Conservation (phyloP, 2,113 vertebrate species). For the Himantopus leucocephalus region DNA sequence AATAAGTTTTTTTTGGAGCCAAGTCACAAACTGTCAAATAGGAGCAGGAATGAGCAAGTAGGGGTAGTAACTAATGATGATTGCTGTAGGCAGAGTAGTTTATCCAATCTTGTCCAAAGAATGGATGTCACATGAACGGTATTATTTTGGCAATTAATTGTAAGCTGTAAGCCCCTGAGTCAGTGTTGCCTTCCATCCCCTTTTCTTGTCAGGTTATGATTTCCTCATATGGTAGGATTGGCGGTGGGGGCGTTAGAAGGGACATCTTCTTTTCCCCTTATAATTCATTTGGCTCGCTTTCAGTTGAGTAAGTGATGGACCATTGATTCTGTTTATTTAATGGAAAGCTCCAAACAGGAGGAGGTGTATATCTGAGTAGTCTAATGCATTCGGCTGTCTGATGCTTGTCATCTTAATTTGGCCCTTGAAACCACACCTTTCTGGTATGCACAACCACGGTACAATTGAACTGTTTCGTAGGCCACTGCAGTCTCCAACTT, state of each 20-base stretch:
- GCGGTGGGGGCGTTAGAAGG: rapidly evolving
- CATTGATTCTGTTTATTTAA: neutral
- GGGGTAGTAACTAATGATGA: neutral
- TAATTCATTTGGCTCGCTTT: neutral
- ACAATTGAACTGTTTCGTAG: neutral
- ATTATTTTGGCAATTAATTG: neutral
- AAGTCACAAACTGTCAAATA: neutral
- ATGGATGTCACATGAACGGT: neutral
- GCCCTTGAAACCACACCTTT: neutral
- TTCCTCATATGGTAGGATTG: neutral
- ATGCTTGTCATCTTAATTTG: neutral
- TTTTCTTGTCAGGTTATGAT: neutral
- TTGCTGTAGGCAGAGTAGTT: neutral
- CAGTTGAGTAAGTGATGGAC: neutral
- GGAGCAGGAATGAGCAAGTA: neutral
- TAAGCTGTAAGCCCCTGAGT: neutral
- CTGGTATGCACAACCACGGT: neutral
- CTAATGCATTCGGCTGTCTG: neutral
- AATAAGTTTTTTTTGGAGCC: neutral
- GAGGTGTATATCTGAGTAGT: neutral
- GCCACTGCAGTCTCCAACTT: neutral
- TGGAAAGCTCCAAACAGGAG: neutral
- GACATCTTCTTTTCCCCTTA: neutral
- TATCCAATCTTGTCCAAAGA: neutral
- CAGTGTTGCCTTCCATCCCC: neutral